A percentile compares a stretch with the other conserved stretches of the same genome.
These are phyloP conservation scores for Clarias macrocephalus DNA, from an alignment of 2,113 vertebrate species.

Conservation along the genomic window DNA sequence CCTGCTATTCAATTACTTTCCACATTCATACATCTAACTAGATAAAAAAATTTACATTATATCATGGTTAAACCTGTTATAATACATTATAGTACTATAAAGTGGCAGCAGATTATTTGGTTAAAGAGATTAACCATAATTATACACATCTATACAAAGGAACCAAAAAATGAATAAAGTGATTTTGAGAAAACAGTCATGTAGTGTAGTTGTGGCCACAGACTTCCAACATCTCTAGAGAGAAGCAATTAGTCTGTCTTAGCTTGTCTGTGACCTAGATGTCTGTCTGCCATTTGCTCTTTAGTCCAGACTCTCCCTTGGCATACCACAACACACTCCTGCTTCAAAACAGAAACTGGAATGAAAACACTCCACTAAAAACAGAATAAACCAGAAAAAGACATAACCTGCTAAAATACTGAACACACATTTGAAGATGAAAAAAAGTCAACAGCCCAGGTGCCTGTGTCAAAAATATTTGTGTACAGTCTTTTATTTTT, in stretches of 20 bases:
- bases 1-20: neutral
- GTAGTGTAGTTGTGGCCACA: slow-evolving; percentile 29
- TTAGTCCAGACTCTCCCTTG: slow-evolving; percentile 38
- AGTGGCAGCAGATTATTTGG: neutral
- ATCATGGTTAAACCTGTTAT: neutral
- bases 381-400: neutral
- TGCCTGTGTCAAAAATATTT: neutral
- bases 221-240: slow-evolving; percentile 37
- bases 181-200: slow-evolving; percentile 12
- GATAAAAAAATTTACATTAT: neutral
- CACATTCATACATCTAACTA: neutral
- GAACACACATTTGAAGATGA: neutral
- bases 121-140: neutral
- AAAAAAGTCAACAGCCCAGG: neutral
- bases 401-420: neutral
- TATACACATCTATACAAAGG: neutral
- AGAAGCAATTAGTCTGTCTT: slow-evolving; percentile 57
- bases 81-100: neutral
- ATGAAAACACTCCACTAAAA: neutral
- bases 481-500: neutral
- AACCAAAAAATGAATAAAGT: neutral
- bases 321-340: slow-evolving; percentile 31
- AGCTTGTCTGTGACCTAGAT: slow-evolving; percentile 64
- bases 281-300: slow-evolving; percentile 57
- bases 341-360: slow-evolving; percentile 27